A percentile compares a stretch with the other conserved stretches of the same genome.
Evolutionary conservation across 2,888 invertebrate genomes (phyloP).

Genomic region (Euplagia quadripunctaria): DNA sequence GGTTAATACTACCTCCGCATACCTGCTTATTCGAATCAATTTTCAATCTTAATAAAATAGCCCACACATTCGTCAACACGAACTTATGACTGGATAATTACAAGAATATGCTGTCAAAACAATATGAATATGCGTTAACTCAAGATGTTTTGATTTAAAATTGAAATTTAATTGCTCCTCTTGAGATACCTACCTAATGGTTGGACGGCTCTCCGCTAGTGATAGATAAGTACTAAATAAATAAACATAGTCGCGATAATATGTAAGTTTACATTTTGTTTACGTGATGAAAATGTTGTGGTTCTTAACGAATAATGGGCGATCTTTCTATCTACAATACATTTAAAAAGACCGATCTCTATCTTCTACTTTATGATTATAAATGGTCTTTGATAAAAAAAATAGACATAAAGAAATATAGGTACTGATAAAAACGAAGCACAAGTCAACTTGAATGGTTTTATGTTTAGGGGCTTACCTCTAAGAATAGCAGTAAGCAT

Average conservation of each 20-base stretch:
- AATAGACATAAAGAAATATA: slow-evolving; percentile 47
- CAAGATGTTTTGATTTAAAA: slow-evolving; percentile 27
- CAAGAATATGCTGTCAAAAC: slow-evolving; percentile 25
- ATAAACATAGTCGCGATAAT: slow-evolving; percentile 24
- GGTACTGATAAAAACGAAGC: slow-evolving; percentile 46
- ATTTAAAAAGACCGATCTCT: slow-evolving; percentile 21
- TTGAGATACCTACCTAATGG: slow-evolving; percentile 33
- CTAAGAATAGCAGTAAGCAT: slow-evolving; percentile 14
- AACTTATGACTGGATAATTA: slow-evolving; percentile 26
- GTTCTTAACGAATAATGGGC: neutral
- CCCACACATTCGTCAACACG: slow-evolving; percentile 55
- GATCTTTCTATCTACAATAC: slow-evolving; percentile 7
- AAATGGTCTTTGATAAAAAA: slow-evolving; percentile 43
- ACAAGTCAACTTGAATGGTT: slow-evolving; percentile 29
- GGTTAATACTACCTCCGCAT: slow-evolving; percentile 60
- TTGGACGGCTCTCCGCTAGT: slow-evolving; percentile 24
- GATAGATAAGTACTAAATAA: slow-evolving; percentile 35
- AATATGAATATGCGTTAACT: slow-evolving; percentile 25
- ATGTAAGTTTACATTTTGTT: neutral
- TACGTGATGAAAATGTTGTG: neutral
- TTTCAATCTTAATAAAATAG: slow-evolving; percentile 64
- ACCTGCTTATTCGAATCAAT: slow-evolving; percentile 71
- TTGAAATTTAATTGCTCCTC: slow-evolving; percentile 37
- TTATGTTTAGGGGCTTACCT: slow-evolving; percentile 13
- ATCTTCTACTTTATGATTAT: slow-evolving; percentile 39